A percentile compares a stretch with the other conserved stretches of the same genome.
Evolutionary conservation across 92 coral and sea anemone species (phyloP).

Genomic region (Siderastrea radians): DNA sequence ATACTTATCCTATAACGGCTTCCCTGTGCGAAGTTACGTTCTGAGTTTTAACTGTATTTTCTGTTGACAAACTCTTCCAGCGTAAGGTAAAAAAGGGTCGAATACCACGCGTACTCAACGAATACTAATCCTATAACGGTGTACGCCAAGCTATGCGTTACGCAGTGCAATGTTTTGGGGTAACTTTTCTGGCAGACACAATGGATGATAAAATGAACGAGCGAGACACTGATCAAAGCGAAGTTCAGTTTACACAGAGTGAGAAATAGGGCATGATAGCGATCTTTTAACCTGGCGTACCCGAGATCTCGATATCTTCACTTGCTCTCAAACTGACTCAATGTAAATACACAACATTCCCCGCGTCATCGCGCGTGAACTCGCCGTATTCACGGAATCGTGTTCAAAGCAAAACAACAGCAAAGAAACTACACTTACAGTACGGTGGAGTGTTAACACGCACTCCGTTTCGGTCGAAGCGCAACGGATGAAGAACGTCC

Average conservation of each 20-base stretch:
- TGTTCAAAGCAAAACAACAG: conserved; percentile 2
- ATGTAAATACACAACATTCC: conserved; percentile 37
- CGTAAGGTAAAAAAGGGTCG: background rate
- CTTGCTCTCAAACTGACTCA: background rate
- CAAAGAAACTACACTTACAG: conserved; percentile 28
- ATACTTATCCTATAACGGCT: background rate
- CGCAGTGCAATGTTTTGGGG: background rate
- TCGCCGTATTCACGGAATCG: background rate
- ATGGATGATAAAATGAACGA: background rate
- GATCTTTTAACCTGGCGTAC: background rate
- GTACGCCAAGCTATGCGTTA: background rate
- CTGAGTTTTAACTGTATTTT: background rate
- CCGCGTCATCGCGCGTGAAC: background rate
- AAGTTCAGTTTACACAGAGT: background rate
- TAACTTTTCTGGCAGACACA: no score
- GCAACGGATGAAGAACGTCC: conserved; percentile 27
- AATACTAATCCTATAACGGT: background rate
- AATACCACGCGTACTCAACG: background rate
- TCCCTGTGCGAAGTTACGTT: background rate
- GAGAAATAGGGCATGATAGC: conserved; percentile 5
- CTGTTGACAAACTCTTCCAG: background rate
- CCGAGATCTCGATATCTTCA: background rate
- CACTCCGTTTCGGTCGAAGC: conserved; percentile 29
- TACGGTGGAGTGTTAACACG: background rate
- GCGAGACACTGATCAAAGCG: background rate